A percentile compares a stretch with the other conserved stretches of the same genome.
These are phyloP conservation scores for Oxytorus armatus DNA, from an alignment of 2,888 invertebrate genomes.

Conservation along the genomic window DNA sequence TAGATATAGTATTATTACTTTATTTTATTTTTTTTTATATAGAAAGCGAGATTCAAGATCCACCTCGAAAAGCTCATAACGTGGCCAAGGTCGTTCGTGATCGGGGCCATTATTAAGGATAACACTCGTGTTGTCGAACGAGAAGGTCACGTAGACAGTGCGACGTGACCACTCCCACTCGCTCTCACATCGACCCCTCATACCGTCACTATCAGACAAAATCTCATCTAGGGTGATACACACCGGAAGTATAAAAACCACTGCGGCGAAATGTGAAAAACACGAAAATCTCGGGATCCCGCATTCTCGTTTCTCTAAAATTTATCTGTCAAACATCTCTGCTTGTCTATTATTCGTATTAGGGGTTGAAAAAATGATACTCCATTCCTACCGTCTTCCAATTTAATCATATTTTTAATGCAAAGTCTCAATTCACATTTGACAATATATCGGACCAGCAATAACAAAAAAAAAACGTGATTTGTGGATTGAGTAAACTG, in stretches of 20 bases:
- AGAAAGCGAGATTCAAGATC: slow-evolving; percentile 27
- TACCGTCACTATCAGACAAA: slow-evolving; percentile 25
- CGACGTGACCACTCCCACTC: slow-evolving; percentile 50
- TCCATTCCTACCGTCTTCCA: slow-evolving; percentile 3
- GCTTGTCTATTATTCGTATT: background rate
- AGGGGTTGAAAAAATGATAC: slow-evolving; percentile 4
- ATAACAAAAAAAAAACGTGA: too few species aligned
- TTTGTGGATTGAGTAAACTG: too few species aligned
- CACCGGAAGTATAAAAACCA: slow-evolving; percentile 52
- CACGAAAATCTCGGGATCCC: slow-evolving; percentile 31
- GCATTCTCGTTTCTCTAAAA: slow-evolving; percentile 2
- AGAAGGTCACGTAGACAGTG: slow-evolving; percentile 58
- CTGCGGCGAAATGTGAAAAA: slow-evolving; percentile 33
- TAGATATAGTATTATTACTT: background rate
- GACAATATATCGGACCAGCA: too few species aligned
- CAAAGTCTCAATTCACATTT: background rate
- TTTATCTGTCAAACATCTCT: slow-evolving; percentile 23
- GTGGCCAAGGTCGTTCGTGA: slow-evolving; percentile 64
- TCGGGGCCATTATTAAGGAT: slow-evolving; percentile 66
- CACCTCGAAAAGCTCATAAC: slow-evolving; percentile 60
- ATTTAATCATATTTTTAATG: background rate
- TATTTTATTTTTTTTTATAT: slow-evolving; percentile 14
- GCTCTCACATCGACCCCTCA: slow-evolving; percentile 4
- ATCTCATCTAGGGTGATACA: slow-evolving; percentile 60
- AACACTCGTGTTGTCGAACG: slow-evolving; percentile 62